phyloP scores from a whole-genome alignment of 2,888 invertebrate species.

The Allygus modestus region DNA sequence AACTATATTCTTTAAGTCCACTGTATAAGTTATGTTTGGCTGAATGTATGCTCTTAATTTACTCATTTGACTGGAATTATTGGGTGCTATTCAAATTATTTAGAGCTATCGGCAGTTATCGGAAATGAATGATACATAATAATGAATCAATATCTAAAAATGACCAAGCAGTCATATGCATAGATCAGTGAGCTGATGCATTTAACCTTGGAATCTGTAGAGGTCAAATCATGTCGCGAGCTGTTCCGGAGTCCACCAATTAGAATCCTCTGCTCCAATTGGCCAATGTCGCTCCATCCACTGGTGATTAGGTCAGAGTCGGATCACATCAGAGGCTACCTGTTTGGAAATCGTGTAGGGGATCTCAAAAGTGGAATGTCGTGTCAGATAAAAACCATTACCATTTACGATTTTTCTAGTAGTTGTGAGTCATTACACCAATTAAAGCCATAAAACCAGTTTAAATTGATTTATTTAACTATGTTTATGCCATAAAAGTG shows the following conservation, averaged over 20 bases:
- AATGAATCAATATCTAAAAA: not conserved
- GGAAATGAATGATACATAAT: too few species aligned
- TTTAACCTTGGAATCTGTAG: not conserved
- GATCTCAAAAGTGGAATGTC: slow-evolving; percentile 7
- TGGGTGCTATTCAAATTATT: too few species aligned
- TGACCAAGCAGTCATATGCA: not conserved
- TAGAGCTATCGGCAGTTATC: too few species aligned
- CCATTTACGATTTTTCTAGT: slow-evolving; percentile 18
- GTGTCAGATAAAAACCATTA: not conserved
- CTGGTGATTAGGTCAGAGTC: not conserved
- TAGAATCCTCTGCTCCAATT: not conserved
- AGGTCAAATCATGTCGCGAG: not conserved
- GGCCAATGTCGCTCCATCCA: too few species aligned
- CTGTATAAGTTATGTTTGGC: too few species aligned
- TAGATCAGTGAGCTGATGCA: not conserved
- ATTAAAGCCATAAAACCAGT: slow-evolving; percentile 31
- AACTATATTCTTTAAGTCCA: too few species aligned
- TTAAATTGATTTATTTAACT: slow-evolving; percentile 13
- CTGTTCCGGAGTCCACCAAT: not conserved
- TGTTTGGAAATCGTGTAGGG: not conserved
- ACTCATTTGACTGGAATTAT: too few species aligned
- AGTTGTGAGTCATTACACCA: not conserved
- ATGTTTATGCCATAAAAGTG: not conserved
- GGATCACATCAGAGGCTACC: not conserved
- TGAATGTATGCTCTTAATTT: too few species aligned